phyloP scores from a whole-genome alignment of 2,888 invertebrate species.

The Tetragonula carbonaria region DNA sequence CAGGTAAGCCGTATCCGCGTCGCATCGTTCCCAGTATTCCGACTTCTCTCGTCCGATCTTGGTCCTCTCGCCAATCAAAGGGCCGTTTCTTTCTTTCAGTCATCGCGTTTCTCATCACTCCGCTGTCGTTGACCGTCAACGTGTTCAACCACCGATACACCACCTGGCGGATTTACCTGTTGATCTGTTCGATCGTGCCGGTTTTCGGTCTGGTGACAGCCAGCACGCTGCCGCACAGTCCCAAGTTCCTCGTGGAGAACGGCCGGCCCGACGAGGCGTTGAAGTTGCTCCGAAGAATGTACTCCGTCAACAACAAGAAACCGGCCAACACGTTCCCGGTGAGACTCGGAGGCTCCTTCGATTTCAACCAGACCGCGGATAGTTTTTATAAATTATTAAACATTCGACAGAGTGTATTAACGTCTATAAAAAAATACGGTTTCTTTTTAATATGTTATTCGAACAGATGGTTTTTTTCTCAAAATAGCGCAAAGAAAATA shows the following conservation, averaged over 20 bases:
- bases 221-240: slow-evolving; percentile 90
- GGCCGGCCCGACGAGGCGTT: slow-evolving; percentile 88
- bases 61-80: neutral
- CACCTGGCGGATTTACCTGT: slow-evolving; percentile 85
- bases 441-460: too few species aligned
- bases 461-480: too few species aligned
- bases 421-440: too few species aligned
- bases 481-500: too few species aligned
- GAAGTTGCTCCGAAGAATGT: slow-evolving; percentile 87
- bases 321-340: slow-evolving; percentile 89
- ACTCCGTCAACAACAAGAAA: slow-evolving; percentile 88
- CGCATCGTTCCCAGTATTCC: neutral
- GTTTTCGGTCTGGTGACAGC: slow-evolving; percentile 88
- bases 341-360: slow-evolving; percentile 53
- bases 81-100: slow-evolving; percentile 71
- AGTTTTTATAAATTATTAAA: too few species aligned
- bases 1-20: slow-evolving; percentile 79
- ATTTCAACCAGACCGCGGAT: slow-evolving; percentile 47
- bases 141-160: slow-evolving; percentile 77
- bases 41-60: neutral
- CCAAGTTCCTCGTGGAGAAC: slow-evolving; percentile 90
- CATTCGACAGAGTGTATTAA: too few species aligned
- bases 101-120: slow-evolving; percentile 83
- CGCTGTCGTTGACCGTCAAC: slow-evolving; percentile 70
- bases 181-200: slow-evolving; percentile 86